Evolutionary conservation across 2,888 invertebrate genomes (phyloP).

Genomic region (Sepioteuthis lessoniana): DNA sequence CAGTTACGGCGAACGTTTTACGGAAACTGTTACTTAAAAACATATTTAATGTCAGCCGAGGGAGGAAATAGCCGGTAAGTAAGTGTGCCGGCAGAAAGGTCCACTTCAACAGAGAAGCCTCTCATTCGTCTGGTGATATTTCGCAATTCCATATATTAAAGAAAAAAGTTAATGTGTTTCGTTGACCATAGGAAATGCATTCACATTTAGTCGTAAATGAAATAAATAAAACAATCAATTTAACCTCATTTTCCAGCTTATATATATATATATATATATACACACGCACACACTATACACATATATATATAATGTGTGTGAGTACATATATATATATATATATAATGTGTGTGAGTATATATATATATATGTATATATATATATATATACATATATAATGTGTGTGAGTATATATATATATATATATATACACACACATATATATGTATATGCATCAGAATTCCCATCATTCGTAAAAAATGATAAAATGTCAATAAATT

Average conservation of each 20-base stretch:
- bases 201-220: not conserved
- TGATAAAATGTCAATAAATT: too few species aligned
- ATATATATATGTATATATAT: too few species aligned
- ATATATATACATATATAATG: too few species aligned
- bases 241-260: not conserved
- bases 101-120: not conserved
- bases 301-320: not conserved
- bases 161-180: not conserved
- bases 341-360: too few species aligned
- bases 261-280: not conserved
- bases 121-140: slow-evolving; percentile 1
- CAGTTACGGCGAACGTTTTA: not conserved
- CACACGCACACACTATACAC: too few species aligned
- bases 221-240: not conserved
- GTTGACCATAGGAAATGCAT: slow-evolving; percentile 7
- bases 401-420: too few species aligned
- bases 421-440: too few species aligned
- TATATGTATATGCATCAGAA: too few species aligned
- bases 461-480: too few species aligned
- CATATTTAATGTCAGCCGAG: slow-evolving; percentile 13
- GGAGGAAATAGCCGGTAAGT: not conserved
- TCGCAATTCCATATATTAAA: not conserved
- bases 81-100: not conserved
- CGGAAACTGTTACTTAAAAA: slow-evolving; percentile 23
- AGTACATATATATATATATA: too few species aligned